These are phyloP conservation scores for Zaprionus ornatus DNA, from an alignment of 1,140 invertebrate species.

Conservation along the genomic window DNA sequence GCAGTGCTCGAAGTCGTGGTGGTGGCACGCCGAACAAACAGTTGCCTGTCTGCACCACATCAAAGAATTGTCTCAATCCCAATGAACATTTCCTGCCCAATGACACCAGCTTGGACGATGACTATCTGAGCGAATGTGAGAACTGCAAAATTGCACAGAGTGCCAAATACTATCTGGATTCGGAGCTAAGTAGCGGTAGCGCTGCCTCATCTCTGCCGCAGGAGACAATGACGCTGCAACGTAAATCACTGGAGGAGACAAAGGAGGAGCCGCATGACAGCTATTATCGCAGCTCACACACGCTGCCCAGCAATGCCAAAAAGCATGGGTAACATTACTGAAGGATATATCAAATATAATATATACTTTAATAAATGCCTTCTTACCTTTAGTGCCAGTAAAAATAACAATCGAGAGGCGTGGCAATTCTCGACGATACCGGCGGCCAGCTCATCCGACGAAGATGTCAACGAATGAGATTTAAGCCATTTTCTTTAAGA, in stretches of 20 bases:
- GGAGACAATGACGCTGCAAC: slow-evolving; percentile 89
- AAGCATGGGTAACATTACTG: slow-evolving; percentile 85
- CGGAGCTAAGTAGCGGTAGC: slow-evolving; percentile 84
- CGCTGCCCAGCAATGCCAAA: slow-evolving; percentile 88
- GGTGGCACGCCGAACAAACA: slow-evolving; percentile 62
- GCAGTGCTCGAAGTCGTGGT: slow-evolving; percentile 10
- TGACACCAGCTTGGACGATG: slow-evolving; percentile 87
- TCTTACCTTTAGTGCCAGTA: slow-evolving; percentile 82
- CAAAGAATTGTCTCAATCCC: slow-evolving; percentile 82
- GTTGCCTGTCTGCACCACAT: slow-evolving; percentile 82
- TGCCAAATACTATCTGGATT: slow-evolving; percentile 87
- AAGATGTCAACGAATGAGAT: slow-evolving; percentile 84
- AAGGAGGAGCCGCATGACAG: slow-evolving; percentile 85
- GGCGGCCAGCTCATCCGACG: slow-evolving; percentile 85
- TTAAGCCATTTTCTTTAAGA: slow-evolving; percentile 84
- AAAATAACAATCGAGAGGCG: slow-evolving; percentile 85
- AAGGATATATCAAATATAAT: background rate
- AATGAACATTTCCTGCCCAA: slow-evolving; percentile 84
- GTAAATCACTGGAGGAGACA: slow-evolving; percentile 85
- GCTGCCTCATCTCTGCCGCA: slow-evolving; percentile 85
- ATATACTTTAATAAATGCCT: background rate
- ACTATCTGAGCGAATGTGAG: slow-evolving; percentile 92
- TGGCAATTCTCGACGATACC: slow-evolving; percentile 88
- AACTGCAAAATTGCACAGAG: slow-evolving; percentile 91
- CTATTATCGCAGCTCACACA: slow-evolving; percentile 88